phyloP scores from a whole-genome alignment of 2,888 invertebrate genomes.

The Parnassius smintheus region DNA sequence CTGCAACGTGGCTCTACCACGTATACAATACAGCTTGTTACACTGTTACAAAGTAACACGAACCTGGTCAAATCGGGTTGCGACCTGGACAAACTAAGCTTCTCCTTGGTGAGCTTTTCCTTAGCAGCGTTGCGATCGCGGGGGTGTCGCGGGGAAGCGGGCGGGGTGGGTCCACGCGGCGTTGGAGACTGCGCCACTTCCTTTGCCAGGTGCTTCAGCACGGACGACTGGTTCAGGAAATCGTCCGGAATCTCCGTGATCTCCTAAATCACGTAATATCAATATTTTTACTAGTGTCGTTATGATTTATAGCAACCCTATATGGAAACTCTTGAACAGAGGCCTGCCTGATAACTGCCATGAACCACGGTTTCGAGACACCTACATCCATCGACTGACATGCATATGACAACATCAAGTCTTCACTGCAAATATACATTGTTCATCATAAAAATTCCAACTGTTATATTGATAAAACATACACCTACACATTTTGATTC shows the following conservation, averaged over 20 bases:
- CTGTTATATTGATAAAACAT: too few relatives aligned
- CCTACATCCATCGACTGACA: too few relatives aligned
- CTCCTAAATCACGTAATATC: constrained; percentile 74
- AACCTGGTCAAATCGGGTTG: constrained; percentile 90
- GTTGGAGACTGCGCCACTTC: constrained; percentile 82
- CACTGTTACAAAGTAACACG: constrained; percentile 33
- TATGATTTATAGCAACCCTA: too few relatives aligned
- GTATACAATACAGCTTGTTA: too few relatives aligned
- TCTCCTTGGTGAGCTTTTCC: constrained; percentile 77
- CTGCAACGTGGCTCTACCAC: too few relatives aligned
- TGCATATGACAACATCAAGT: too few relatives aligned
- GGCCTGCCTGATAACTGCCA: too few relatives aligned
- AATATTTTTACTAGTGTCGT: not conserved
- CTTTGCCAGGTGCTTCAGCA: constrained; percentile 91
- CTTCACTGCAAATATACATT: too few relatives aligned
- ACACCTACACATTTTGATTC: too few relatives aligned
- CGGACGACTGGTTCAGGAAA: constrained; percentile 90
- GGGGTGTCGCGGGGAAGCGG: constrained; percentile 58
- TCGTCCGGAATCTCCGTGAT: constrained; percentile 93
- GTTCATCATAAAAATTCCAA: too few relatives aligned
- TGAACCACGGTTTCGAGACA: too few relatives aligned
- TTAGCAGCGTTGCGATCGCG: constrained; percentile 48
- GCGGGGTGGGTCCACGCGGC: constrained; percentile 60
- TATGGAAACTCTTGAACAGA: too few relatives aligned
- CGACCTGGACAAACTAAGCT: constrained; percentile 86